phyloP scores from a whole-genome alignment of 2,797 vertebrate species.

The Masticophis lateralis region DNA sequence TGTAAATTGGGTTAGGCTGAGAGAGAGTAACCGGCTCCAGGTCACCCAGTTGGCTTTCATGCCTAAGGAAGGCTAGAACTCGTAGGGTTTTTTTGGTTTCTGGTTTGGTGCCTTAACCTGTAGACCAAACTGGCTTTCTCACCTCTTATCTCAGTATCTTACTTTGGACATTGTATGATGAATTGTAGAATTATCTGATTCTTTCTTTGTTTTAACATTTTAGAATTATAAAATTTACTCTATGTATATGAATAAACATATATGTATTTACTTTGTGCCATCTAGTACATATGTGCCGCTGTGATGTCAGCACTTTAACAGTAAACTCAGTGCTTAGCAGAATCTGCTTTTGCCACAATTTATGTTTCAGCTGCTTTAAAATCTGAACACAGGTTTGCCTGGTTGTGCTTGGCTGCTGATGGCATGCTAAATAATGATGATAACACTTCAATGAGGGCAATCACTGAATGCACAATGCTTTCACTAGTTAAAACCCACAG shows the following conservation, averaged over 20 bases:
- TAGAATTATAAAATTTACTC: not conserved
- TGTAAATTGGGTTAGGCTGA: not conserved
- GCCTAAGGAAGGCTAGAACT: not conserved
- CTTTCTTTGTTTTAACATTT: slow-evolving; percentile 14
- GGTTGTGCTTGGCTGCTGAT: slow-evolving; percentile 79
- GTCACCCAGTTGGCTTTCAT: not conserved
- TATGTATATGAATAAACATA: not conserved
- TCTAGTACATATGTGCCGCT: not conserved
- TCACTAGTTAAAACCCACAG: slow-evolving; percentile 52
- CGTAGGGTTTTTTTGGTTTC: not conserved
- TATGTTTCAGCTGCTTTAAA: slow-evolving; percentile 75
- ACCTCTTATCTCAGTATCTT: not conserved
- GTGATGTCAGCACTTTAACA: slow-evolving; percentile 25
- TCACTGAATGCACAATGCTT: slow-evolving; percentile 59
- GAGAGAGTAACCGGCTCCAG: not conserved
- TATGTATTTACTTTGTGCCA: not conserved
- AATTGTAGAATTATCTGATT: not conserved
- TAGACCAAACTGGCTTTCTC: not conserved
- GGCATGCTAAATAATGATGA: slow-evolving; percentile 69
- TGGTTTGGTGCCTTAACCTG: not conserved
- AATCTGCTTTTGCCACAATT: slow-evolving; percentile 68
- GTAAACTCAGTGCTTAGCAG: slow-evolving; percentile 42
- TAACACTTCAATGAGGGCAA: slow-evolving; percentile 56
- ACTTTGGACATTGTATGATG: not conserved
- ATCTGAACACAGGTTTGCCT: slow-evolving; percentile 78